Base-by-base conservation (phyloP, 2,113 vertebrate genomes). In the Melanocharis versteri region DNA sequence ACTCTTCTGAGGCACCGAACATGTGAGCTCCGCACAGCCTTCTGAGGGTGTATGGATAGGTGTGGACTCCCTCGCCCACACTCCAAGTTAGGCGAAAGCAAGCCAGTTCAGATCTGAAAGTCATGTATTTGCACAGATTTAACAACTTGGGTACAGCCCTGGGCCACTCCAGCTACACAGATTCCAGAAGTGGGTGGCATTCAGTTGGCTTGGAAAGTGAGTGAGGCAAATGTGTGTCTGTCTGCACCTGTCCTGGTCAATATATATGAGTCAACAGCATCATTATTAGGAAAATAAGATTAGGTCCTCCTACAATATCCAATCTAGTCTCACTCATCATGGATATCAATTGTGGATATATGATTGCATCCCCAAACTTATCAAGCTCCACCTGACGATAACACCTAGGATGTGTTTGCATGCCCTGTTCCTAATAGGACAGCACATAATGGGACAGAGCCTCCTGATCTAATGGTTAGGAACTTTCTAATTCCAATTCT, bases 241-340 rank as follows among this genome's bases (percentile, higher is more conserved):
- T 89, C 87, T 88, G 82, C 92, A 94, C 96, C 95, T 95, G 95
- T 88, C 48, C 78, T 94, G 92, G 95, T 96, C 95, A 96, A 96
- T 96, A 91, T 11, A 75, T 50, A n/a, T 92, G 85, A 92, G 70
- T 91, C 88, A 97, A 92, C 39, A 90, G 78, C 61, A 92, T 40
- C 53, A 57, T 60, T 88, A 93, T 72, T 76, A 85, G 48, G 85
- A 90, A 95, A 91, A 76, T 84, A 93, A 90, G 85, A 93, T 68
- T 56, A 88, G 66, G 51, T 85, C 75, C 75, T 94, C 92, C 81
- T 93, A 87, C 73, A 65, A 60, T 31, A 95, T 68, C 54, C 70
- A 93, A 10, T 79, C 70, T 69, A 57, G 35, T 90, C 45, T 85
- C 84, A 93, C 66, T 91, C 66, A 79, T 53, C 1, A 0, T 61